Conservation (phyloP, 2,888 invertebrate species). For the Drosophila mayaguana region DNA sequence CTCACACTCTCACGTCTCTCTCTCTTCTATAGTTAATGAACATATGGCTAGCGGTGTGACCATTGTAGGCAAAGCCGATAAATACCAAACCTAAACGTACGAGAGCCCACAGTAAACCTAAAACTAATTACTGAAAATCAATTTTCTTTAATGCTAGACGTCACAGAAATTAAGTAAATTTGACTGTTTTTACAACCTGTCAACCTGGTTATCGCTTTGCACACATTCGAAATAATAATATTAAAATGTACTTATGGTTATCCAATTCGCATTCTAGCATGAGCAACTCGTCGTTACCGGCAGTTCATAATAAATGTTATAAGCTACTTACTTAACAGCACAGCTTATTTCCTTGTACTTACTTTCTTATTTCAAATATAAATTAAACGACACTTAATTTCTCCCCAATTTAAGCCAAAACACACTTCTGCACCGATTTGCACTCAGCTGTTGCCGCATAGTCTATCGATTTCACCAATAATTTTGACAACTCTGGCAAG, state of each 20-base stretch:
- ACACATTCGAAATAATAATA: background rate
- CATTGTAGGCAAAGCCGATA: background rate
- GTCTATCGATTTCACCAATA: background rate
- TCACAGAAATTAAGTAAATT: background rate
- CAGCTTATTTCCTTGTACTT: slow-evolving; percentile 13
- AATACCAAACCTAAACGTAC: slow-evolving; percentile 2
- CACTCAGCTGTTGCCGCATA: slow-evolving; percentile 37
- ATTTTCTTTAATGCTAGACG: background rate
- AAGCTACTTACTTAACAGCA: fast-evolving
- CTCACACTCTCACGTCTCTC: slow-evolving; percentile 34
- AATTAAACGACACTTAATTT: slow-evolving; percentile 22
- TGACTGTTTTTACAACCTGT: background rate
- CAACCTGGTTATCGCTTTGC: too few relatives aligned
- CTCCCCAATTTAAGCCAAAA: slow-evolving; percentile 14
- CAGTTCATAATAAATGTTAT: background rate
- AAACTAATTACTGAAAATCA: background rate
- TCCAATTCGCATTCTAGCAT: background rate
- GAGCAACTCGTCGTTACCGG: background rate
- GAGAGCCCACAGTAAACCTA: background rate
- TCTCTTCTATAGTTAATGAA: slow-evolving; percentile 31
- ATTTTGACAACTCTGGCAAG: slow-evolving; percentile 37
- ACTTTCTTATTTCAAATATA: slow-evolving; percentile 18
- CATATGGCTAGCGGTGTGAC: slow-evolving; percentile 54
- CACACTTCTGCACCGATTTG: slow-evolving; percentile 13
- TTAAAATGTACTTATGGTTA: too few relatives aligned